Evolutionary conservation across 2,113 vertebrate genomes (phyloP).

Genomic region (Nycticryphes semicollaris): DNA sequence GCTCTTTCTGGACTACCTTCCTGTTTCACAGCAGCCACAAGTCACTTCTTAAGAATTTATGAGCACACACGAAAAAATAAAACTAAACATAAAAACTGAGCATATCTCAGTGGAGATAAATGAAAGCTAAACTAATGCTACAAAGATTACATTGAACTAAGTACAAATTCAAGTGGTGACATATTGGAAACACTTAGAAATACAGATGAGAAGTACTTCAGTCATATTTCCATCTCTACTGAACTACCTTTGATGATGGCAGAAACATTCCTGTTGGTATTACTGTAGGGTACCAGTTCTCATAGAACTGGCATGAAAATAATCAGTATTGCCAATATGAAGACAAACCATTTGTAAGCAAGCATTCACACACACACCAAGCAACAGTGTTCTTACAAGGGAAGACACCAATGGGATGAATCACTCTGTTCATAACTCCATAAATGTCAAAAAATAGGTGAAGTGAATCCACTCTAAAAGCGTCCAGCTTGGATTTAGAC

Average conservation of each 20-base stretch:
- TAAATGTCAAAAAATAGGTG: neutral
- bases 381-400: neutral
- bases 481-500: neutral
- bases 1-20: neutral
- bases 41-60: neutral
- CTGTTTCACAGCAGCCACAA: neutral
- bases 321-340: neutral
- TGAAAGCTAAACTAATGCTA: neutral
- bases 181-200: neutral
- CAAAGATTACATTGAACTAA: neutral
- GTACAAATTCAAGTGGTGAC: neutral
- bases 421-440: neutral
- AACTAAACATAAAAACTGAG: neutral
- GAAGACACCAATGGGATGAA: neutral
- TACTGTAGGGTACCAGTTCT: neutral
- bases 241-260: neutral
- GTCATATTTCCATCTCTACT: neutral
- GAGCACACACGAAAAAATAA: neutral
- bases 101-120: neutral
- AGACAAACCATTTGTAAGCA: neutral
- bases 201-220: accelerated
- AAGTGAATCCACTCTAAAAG: neutral
- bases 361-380: neutral
- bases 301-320: neutral
- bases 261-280: neutral